These are phyloP conservation scores for Globia sparganii DNA, from an alignment of 2,888 invertebrate species.

Conservation along the genomic window DNA sequence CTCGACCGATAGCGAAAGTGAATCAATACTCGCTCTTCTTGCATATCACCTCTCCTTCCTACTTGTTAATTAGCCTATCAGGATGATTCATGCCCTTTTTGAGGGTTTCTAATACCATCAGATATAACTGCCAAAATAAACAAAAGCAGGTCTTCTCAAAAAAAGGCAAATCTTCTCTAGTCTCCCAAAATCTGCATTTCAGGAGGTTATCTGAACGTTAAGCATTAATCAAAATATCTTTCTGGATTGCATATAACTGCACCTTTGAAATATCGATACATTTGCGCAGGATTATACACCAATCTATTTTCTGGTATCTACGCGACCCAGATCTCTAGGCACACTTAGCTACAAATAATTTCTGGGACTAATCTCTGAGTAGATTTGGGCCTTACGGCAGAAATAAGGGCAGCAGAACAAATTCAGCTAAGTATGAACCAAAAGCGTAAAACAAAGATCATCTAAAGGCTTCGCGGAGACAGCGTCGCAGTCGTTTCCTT, in stretches of 20 bases:
- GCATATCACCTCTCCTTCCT: constrained; percentile 76
- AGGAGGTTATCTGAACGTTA: background rate
- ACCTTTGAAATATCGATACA: constrained; percentile 3
- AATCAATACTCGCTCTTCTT: constrained; percentile 86
- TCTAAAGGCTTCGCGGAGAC: background rate
- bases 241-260: background rate
- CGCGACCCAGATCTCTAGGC: constrained; percentile 5
- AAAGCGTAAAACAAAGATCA: background rate
- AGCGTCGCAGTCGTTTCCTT: background rate
- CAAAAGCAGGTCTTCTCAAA: too few species aligned
- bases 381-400: rapidly evolving
- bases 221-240: background rate
- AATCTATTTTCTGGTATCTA: background rate
- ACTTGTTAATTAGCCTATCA: constrained; percentile 62
- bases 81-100: background rate
- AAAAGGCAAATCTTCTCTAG: background rate
- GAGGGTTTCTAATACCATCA: background rate
- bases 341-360: background rate
- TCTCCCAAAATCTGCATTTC: background rate
- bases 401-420: background rate
- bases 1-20: constrained; percentile 86
- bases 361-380: background rate
- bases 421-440: background rate
- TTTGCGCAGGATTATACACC: background rate
- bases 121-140: background rate